These are phyloP conservation scores for Gymnosoma rotundatum DNA, from an alignment of 2,888 invertebrate species.

Conservation along the genomic window DNA sequence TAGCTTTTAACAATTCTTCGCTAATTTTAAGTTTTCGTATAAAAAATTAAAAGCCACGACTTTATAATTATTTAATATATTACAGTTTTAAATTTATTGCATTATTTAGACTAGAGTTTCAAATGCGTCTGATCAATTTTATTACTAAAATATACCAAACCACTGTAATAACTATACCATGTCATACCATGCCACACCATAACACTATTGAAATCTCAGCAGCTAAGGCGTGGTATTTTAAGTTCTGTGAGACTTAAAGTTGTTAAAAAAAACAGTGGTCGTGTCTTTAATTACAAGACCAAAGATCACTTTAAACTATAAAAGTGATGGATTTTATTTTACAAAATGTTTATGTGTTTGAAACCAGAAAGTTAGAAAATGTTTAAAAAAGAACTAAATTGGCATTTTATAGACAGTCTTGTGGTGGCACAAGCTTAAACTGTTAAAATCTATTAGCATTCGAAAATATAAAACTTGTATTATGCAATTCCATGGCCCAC, in stretches of 20 bases:
- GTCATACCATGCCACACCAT: too few species aligned
- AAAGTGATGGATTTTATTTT: background rate
- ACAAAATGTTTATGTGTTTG: background rate
- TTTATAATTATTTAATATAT: too few species aligned
- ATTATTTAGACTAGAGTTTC: too few species aligned
- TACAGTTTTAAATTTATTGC: too few species aligned
- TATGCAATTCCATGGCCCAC: slow-evolving; percentile 65
- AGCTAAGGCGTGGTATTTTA: slow-evolving; percentile 39
- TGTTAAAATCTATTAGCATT: slow-evolving; percentile 59
- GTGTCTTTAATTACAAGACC: slow-evolving; percentile 56
- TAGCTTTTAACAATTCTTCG: too few species aligned
- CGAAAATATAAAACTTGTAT: slow-evolving; percentile 29
- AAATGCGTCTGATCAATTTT: too few species aligned
- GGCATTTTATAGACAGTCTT: background rate
- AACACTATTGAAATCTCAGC: background rate
- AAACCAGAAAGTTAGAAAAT: slow-evolving; percentile 18
- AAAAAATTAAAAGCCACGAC: too few species aligned
- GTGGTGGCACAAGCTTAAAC: slow-evolving; percentile 32
- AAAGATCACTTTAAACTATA: slow-evolving; percentile 40
- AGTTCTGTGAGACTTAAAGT: slow-evolving; percentile 8
- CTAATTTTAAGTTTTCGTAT: too few species aligned
- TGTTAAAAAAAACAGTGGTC: background rate
- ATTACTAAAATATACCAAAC: slow-evolving; percentile 25
- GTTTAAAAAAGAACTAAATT: slow-evolving; percentile 31
- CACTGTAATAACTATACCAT: background rate